Evolutionary conservation across 2,888 invertebrate genomes (phyloP), one percentile per base, ranked within the genome.

Genomic region (Tolmerus cingulatus): DNA sequence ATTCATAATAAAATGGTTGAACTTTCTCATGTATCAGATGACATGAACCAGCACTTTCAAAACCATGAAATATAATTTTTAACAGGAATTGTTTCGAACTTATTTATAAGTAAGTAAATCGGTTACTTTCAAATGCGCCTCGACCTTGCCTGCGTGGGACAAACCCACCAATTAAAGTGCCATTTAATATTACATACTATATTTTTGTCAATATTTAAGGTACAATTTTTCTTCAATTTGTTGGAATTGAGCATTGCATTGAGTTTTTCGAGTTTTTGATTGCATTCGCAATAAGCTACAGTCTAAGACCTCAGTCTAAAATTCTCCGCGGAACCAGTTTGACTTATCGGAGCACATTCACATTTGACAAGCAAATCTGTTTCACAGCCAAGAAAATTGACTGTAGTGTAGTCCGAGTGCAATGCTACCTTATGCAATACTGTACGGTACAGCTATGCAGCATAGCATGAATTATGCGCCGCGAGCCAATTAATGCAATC

Each of bases 291-390:
- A 16, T 16, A 12, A 9, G 37, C 76, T 76, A 34, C 34, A 23
- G 8, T 4, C 16, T 34, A 76, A n/a, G n/a, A n/a, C n/a, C n/a
- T n/a, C n/a, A n/a, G 37, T 37, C 37, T 76, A 76, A 76, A 76
- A 76, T 76, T 76, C 34, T 34, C 76, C 40, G 14, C 34, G 34
- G 40, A 76, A 76, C 76, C 34, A 76, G 76, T 76, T 76, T 40
- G 27, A 76, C 19, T 76, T 76, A 40, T 40, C 76, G 76, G 34
- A 23, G 76, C n/a, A 40, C 76, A 27, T 66, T 66, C 76, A 76
- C 76, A 76, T 76, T 76, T 37, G 76, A 76, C 34, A 76, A 76
- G 34, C n/a, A 76, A 76, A 76, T 37, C 76, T 34, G 76, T 76
- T 76, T 34, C 76, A 40, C 12, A 76, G 76, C 34, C 37, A 9